phyloP scores from a whole-genome alignment of 1,140 invertebrate genomes.

The Drosophila fuyamai region DNA sequence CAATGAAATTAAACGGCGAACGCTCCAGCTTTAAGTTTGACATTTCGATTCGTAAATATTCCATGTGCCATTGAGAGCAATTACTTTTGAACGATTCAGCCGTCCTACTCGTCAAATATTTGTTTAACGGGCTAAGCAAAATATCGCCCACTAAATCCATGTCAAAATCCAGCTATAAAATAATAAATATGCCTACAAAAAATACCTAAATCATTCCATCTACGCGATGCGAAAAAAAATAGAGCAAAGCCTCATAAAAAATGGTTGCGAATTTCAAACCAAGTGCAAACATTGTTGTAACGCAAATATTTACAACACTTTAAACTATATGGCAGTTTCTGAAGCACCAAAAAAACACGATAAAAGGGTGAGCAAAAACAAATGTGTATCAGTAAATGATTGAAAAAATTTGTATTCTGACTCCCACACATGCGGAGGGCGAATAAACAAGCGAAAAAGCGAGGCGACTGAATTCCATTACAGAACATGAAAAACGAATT shows the following conservation, averaged over 20 bases:
- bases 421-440: slow-evolving; percentile 4
- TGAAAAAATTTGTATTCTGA: slow-evolving; percentile 39
- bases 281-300: slow-evolving; percentile 71
- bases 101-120: slow-evolving; percentile 63
- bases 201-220: slow-evolving; percentile 14
- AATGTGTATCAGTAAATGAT: slow-evolving; percentile 70
- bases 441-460: slow-evolving; percentile 1
- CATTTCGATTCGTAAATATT: slow-evolving; percentile 34
- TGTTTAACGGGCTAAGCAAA: slow-evolving; percentile 63
- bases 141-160: slow-evolving; percentile 70
- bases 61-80: slow-evolving; percentile 28
- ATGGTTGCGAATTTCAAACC: slow-evolving; percentile 67
- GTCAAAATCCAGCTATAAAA: slow-evolving; percentile 61
- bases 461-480: slow-evolving; percentile 23
- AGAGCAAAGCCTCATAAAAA: slow-evolving; percentile 51
- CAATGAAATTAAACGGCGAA: slow-evolving; percentile 72
- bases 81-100: slow-evolving; percentile 9
- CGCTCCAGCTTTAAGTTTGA: slow-evolving; percentile 36
- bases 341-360: slow-evolving; percentile 35
- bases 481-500: slow-evolving; percentile 9
- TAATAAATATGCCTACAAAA: slow-evolving; percentile 59
- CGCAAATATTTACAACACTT: slow-evolving; percentile 78
- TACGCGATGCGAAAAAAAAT: slow-evolving; percentile 3
- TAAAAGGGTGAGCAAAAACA: slow-evolving; percentile 38
- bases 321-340: slow-evolving; percentile 44